Percentiles rank a stretch among this genome's conserved stretches.
These are phyloP conservation scores for Dasysyrphus tricinctus DNA, from an alignment of 2,888 invertebrate genomes.

Conservation along the genomic window DNA sequence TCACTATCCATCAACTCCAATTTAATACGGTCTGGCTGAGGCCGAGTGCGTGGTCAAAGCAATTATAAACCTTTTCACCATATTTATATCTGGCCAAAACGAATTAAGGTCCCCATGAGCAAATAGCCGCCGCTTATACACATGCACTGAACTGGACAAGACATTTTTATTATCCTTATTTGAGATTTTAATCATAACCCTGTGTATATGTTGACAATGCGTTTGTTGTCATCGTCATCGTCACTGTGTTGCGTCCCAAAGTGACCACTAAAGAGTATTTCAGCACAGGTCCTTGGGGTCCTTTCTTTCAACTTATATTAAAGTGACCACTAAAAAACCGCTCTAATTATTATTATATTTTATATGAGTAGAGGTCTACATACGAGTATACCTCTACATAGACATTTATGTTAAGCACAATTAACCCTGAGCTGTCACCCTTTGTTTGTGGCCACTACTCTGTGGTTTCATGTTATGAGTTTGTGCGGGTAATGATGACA, in stretches of 20 bases:
- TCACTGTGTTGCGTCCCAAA: slow-evolving; percentile 43
- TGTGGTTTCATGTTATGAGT: slow-evolving; percentile 21
- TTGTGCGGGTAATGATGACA: slow-evolving; percentile 48
- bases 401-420: slow-evolving; percentile 59
- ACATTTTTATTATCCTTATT: slow-evolving; percentile 66
- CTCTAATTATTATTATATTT: slow-evolving; percentile 62
- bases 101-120: slow-evolving; percentile 64
- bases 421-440: slow-evolving; percentile 27
- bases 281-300: slow-evolving; percentile 62
- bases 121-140: slow-evolving; percentile 58
- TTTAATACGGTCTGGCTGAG: not conserved
- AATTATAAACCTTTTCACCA: slow-evolving; percentile 58
- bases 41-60: slow-evolving; percentile 64
- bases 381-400: not conserved
- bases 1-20: slow-evolving; percentile 46
- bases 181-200: slow-evolving; percentile 58
- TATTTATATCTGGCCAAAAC: slow-evolving; percentile 63
- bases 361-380: not conserved
- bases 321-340: slow-evolving; percentile 62
- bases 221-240: slow-evolving; percentile 23
- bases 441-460: slow-evolving; percentile 16
- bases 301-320: slow-evolving; percentile 61
- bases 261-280: slow-evolving; percentile 67
- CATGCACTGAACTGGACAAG: slow-evolving; percentile 25
- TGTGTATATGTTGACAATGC: slow-evolving; percentile 29